These are phyloP conservation scores for Falco peregrinus DNA, from an alignment of 2,797 vertebrate species.

Conservation along the genomic window DNA sequence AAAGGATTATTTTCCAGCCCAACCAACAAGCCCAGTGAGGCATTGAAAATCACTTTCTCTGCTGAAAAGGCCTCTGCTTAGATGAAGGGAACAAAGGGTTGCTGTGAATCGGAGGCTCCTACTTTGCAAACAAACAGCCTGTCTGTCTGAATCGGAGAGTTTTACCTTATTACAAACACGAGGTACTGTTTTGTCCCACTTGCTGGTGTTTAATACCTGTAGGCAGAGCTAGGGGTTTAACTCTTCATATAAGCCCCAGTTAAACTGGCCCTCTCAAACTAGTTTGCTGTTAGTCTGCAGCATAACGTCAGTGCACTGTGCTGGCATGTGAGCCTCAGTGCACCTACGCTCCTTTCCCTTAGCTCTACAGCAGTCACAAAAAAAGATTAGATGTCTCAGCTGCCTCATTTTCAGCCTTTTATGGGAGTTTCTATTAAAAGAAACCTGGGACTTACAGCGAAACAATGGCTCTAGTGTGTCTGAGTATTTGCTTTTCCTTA, in stretches of 20 bases:
- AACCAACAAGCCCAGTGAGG: slow-evolving; percentile 37
- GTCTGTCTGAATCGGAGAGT: neutral
- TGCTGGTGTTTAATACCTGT: neutral
- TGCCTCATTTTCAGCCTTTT: slow-evolving; percentile 53
- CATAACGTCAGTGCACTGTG: rapidly evolving
- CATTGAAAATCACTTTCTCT: slow-evolving; percentile 45
- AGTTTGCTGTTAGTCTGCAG: neutral
- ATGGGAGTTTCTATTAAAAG: slow-evolving; percentile 49
- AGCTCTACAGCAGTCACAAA: neutral
- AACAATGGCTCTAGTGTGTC: slow-evolving; percentile 48
- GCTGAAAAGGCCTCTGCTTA: slow-evolving; percentile 43
- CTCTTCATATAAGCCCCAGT: neutral
- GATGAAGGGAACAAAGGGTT: slow-evolving; percentile 36
- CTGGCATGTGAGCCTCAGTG: neutral
- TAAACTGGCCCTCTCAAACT: neutral
- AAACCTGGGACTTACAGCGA: slow-evolving; percentile 13
- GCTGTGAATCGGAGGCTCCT: neutral
- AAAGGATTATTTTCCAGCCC: slow-evolving; percentile 60
- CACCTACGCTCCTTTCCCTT: neutral
- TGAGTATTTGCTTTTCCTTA: slow-evolving; percentile 30
- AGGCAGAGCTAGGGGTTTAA: neutral
- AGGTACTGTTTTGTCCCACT: neutral
- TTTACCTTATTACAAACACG: neutral
- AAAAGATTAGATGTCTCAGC: neutral
- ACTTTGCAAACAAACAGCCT: neutral